Percentiles rank a stretch among this genome's conserved stretches.
These are phyloP conservation scores for Cepaea hortensis DNA, from an alignment of 2,888 invertebrate species.

Conservation along the genomic window DNA sequence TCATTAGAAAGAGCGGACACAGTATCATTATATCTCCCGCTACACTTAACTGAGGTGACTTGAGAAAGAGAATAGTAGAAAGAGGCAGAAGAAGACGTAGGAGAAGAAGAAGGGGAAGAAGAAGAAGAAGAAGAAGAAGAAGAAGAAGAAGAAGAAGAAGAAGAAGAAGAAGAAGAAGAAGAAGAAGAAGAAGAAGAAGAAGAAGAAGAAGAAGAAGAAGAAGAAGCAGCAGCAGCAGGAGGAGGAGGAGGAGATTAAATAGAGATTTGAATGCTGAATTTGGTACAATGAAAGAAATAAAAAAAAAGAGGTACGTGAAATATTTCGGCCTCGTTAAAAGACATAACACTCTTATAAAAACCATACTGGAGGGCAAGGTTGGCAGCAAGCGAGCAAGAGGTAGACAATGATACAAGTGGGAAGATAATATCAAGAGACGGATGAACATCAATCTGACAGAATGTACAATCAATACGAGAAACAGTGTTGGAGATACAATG, in stretches of 20 bases:
- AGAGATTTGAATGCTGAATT: background rate
- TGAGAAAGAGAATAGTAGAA: background rate
- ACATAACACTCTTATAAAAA: too few species aligned
- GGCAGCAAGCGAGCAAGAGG: too few species aligned
- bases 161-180: background rate
- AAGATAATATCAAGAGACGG: too few species aligned
- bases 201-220: background rate
- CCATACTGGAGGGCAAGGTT: too few species aligned
- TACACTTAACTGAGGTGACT: background rate
- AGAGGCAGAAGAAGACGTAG: background rate
- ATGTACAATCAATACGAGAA: too few species aligned
- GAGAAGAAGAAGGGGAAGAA: background rate
- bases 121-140: background rate
- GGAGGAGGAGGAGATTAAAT: background rate
- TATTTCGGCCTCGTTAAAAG: too few species aligned
- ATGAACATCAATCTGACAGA: too few species aligned
- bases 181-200: background rate
- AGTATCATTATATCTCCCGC: too few species aligned
- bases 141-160: background rate
- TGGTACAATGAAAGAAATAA: background rate
- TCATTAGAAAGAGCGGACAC: too few species aligned
- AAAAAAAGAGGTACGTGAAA: background rate
- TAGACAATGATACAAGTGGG: too few species aligned
- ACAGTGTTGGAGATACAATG: too few species aligned
- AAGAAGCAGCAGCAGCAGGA: background rate